These are phyloP conservation scores for Ursus arctos DNA, from an alignment of 2,113 vertebrate species.

Conservation along the genomic window DNA sequence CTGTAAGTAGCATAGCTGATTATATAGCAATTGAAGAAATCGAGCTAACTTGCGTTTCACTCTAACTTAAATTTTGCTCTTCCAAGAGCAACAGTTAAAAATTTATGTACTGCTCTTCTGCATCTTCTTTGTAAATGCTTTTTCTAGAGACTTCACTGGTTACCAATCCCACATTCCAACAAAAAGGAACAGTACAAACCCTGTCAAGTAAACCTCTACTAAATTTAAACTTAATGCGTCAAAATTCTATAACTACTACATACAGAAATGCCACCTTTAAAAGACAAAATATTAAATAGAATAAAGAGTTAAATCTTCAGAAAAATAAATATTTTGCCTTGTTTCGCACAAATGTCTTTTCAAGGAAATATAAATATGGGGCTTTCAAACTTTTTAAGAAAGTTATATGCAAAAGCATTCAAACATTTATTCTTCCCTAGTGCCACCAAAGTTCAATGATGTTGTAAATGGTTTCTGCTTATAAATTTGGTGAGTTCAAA, in stretches of 20 bases:
- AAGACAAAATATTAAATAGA: slow-evolving; percentile 2
- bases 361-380: neutral
- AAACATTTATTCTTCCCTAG: slow-evolving; percentile 59
- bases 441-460: slow-evolving; percentile 63
- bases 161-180: slow-evolving; percentile 50
- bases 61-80: slow-evolving; percentile 50
- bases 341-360: slow-evolving; percentile 43
- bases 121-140: slow-evolving; percentile 39
- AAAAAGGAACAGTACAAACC: slow-evolving; percentile 68
- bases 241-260: slow-evolving; percentile 61
- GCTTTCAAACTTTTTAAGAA: slow-evolving; percentile 1
- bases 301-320: slow-evolving; percentile 37
- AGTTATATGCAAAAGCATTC: slow-evolving; percentile 46
- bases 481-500: slow-evolving; percentile 77
- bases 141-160: slow-evolving; percentile 58
- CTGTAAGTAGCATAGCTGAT: neutral
- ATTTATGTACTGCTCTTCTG: neutral
- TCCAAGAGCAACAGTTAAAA: slow-evolving; percentile 48
- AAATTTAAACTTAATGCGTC: slow-evolving; percentile 69
- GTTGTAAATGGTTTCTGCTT: slow-evolving; percentile 66
- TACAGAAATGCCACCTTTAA: slow-evolving; percentile 44
- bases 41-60: slow-evolving; percentile 37
- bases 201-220: slow-evolving; percentile 7
- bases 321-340: slow-evolving; percentile 50
- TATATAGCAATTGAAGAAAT: neutral